These are phyloP conservation scores for Cercopithecus mona DNA, from an alignment of 2,113 vertebrate genomes.

Conservation along the genomic window DNA sequence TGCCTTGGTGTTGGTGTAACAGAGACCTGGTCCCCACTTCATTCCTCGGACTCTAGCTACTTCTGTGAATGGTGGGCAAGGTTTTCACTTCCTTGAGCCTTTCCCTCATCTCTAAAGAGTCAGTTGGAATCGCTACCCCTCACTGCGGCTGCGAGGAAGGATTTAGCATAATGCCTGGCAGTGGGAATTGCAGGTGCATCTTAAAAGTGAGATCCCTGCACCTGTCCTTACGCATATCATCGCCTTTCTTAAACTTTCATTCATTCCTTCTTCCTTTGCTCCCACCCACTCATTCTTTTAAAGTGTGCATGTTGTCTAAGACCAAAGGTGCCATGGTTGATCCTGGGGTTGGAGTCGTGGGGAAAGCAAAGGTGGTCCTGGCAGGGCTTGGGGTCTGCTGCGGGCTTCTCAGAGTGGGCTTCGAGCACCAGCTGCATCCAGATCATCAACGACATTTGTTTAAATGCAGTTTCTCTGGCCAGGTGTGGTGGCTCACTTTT, in stretches of 20 bases:
- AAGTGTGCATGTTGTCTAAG: fast-evolving
- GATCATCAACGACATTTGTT: fast-evolving
- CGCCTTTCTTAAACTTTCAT: fast-evolving
- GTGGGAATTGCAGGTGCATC: fast-evolving
- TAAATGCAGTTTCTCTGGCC: too few relatives aligned
- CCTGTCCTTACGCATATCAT: fast-evolving
- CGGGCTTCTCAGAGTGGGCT: fast-evolving
- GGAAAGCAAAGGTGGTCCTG: fast-evolving
- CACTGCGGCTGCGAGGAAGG: not conserved
- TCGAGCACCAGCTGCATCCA: fast-evolving
- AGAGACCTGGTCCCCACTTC: fast-evolving
- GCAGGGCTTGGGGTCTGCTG: fast-evolving
- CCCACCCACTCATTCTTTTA: fast-evolving
- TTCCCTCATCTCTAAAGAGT: not conserved
- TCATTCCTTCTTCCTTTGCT: not conserved
- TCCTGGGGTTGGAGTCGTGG: not conserved
- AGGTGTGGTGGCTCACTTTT: too few relatives aligned
- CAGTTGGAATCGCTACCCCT: not conserved
- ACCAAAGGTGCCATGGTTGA: fast-evolving
- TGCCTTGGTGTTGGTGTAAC: fast-evolving
- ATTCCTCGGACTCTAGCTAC: not conserved
- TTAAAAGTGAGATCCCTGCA: fast-evolving
- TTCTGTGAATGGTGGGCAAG: not conserved
- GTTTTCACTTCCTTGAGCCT: not conserved
- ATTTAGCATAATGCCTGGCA: fast-evolving